phyloP scores from a whole-genome alignment of 2,888 invertebrate genomes.

The Aspidapion aeneum region DNA sequence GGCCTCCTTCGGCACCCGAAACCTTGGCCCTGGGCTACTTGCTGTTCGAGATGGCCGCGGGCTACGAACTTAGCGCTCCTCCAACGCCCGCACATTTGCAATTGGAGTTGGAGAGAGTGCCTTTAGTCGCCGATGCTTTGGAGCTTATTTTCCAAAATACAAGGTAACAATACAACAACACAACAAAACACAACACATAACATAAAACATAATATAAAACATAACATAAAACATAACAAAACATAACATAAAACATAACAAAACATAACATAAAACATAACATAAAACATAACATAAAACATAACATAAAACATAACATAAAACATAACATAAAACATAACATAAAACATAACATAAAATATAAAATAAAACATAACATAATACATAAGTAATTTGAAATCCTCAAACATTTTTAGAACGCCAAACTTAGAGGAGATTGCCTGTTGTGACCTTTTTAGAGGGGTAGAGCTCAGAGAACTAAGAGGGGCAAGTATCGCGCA shows the following conservation, averaged over 20 bases:
- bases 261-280: too few relatives aligned
- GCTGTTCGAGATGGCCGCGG: conserved; percentile 89
- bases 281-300: too few relatives aligned
- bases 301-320: too few relatives aligned
- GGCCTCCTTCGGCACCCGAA: conserved; percentile 55
- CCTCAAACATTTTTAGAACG: conserved; percentile 57
- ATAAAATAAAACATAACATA: too few relatives aligned
- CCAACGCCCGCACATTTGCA: conserved; percentile 70
- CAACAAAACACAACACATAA: background rate
- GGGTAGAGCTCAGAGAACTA: conserved; percentile 85
- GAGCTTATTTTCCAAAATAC: conserved; percentile 70
- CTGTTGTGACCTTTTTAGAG: conserved; percentile 79
- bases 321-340: too few relatives aligned
- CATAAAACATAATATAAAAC: too few relatives aligned
- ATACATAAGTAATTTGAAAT: too few relatives aligned
- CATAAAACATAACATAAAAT: too few relatives aligned
- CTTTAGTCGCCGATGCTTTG: conserved; percentile 75
- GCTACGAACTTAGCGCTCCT: conserved; percentile 72
- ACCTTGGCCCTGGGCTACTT: conserved; percentile 77
- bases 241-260: too few relatives aligned
- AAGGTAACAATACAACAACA: conserved; percentile 45
- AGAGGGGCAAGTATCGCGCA: conserved; percentile 73
- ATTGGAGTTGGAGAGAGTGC: conserved; percentile 65
- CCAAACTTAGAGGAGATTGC: conserved; percentile 78
- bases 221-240: too few relatives aligned